A percentile compares a stretch with the other conserved stretches of the same genome.
Conservation (phyloP, 2,888 invertebrate species). For the Onchidella celtica region DNA sequence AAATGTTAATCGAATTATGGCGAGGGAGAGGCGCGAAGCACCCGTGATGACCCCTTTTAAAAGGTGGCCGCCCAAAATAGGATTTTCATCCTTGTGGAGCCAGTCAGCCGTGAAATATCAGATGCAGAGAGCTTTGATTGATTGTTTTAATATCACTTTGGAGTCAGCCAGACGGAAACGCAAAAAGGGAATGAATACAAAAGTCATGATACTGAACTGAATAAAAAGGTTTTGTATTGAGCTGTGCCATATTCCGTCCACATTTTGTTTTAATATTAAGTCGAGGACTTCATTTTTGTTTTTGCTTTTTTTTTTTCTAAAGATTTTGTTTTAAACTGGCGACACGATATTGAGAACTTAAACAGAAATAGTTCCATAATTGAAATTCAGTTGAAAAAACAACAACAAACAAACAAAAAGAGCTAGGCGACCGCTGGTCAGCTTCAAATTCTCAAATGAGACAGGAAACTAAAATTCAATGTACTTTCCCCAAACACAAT, state of each 20-base stretch:
- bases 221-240: not conserved
- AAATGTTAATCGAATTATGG: conserved; percentile 34
- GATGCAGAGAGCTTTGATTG: not conserved
- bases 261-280: not conserved
- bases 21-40: not conserved
- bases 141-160: conserved; percentile 27
- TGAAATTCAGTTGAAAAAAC: too few relatives aligned
- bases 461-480: too few relatives aligned
- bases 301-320: too few relatives aligned
- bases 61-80: not conserved
- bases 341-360: too few relatives aligned
- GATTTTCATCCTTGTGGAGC: not conserved
- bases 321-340: too few relatives aligned
- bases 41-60: not conserved
- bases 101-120: not conserved
- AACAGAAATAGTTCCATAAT: not conserved
- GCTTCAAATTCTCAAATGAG: too few relatives aligned
- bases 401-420: too few relatives aligned
- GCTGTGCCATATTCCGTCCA: not conserved
- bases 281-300: too few relatives aligned
- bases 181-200: conserved; percentile 9
- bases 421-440: too few relatives aligned
- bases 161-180: not conserved
- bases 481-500: too few relatives aligned
- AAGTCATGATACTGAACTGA: not conserved